phyloP scores from a whole-genome alignment of 2,113 vertebrate genomes.

The Galeopterus variegatus region DNA sequence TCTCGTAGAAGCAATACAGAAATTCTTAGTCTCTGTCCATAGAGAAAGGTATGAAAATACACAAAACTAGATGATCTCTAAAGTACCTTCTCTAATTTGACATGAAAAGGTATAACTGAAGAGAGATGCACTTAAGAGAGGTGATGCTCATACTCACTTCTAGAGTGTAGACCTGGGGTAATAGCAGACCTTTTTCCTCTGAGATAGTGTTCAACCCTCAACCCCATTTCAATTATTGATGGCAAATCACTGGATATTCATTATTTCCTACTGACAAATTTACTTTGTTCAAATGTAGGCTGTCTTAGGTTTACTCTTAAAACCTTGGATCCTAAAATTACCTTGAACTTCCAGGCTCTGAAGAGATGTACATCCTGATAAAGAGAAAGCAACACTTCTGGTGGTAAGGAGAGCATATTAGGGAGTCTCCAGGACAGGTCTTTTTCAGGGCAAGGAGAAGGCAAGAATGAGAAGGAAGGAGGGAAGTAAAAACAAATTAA shows the following conservation, averaged over 20 bases:
- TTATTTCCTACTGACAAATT: not conserved
- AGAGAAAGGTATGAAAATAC: not conserved
- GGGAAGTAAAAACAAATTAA: not conserved
- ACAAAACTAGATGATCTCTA: not conserved
- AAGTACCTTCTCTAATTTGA: conserved; percentile 10
- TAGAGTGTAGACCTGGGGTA: not conserved
- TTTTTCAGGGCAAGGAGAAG: not conserved
- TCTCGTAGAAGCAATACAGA: not conserved
- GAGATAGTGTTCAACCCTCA: not conserved
- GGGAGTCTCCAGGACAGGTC: not conserved
- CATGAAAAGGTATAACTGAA: not conserved
- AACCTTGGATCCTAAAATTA: not conserved
- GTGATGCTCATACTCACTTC: not conserved
- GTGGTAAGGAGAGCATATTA: not conserved
- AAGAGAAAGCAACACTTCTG: not conserved
- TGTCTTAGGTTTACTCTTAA: conserved; percentile 11
- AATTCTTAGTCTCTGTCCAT: conserved; percentile 1
- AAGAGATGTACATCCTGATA: not conserved
- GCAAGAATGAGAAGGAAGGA: not conserved
- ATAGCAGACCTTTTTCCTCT: not conserved
- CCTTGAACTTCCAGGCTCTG: not conserved
- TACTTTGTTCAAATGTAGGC: conserved; percentile 54
- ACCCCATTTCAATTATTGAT: not conserved
- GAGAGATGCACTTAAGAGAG: not conserved
- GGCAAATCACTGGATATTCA: not conserved